A percentile compares a stretch with the other conserved stretches of the same genome.
Evolutionary conservation across 2,113 vertebrate genomes (phyloP).

Genomic region (Hippocampus zosterae): DNA sequence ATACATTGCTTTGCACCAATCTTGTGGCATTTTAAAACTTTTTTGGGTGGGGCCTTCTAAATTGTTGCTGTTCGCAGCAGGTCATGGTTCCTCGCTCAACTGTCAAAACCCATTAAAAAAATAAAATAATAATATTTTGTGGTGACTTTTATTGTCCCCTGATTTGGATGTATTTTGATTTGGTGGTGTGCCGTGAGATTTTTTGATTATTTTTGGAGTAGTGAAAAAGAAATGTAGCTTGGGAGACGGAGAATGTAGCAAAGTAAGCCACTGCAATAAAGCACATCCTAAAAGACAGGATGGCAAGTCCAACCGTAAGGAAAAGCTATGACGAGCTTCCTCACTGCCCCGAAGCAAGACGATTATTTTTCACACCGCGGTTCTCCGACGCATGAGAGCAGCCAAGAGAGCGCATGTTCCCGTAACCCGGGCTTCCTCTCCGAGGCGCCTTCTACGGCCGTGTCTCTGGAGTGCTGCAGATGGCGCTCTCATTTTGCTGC

Average conservation of each 20-base stretch:
- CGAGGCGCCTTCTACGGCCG: slow-evolving; percentile 24
- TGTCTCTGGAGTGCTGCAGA: slow-evolving; percentile 42
- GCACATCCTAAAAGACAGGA: neutral
- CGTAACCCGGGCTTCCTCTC: slow-evolving; percentile 32
- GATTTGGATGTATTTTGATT: neutral
- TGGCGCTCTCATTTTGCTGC: slow-evolving; percentile 53
- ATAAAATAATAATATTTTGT: too few relatives aligned
- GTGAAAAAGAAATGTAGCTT: neutral
- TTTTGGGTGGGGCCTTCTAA: too few relatives aligned
- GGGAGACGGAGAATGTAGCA: too few relatives aligned
- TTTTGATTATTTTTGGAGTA: neutral
- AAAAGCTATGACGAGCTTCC: too few relatives aligned
- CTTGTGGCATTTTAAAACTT: too few relatives aligned
- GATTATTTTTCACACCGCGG: slow-evolving; percentile 45
- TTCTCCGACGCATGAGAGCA: slow-evolving; percentile 24
- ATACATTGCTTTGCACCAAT: too few relatives aligned
- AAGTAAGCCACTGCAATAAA: neutral
- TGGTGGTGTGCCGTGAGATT: neutral
- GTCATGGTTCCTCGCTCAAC: too few relatives aligned
- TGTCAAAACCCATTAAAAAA: too few relatives aligned
- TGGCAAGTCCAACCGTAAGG: too few relatives aligned
- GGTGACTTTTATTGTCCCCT: too few relatives aligned
- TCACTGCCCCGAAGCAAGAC: slow-evolving; percentile 6
- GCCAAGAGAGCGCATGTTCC: slow-evolving; percentile 25
- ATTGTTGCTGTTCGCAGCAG: too few relatives aligned